These are phyloP conservation scores for Procambarus clarkii DNA, from an alignment of 1,140 invertebrate genomes.

Conservation along the genomic window DNA sequence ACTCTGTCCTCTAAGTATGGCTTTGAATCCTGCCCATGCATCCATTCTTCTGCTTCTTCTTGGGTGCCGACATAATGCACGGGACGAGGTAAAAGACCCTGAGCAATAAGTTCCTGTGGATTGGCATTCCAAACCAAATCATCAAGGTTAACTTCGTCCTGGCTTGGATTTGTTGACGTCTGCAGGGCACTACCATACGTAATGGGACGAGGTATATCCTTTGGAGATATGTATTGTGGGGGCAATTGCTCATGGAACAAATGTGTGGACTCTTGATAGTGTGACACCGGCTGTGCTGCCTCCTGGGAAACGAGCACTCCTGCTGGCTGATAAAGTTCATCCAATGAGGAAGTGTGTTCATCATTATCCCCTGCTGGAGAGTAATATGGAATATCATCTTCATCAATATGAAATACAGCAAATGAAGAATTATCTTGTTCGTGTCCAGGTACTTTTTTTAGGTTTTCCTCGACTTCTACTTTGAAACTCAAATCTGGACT, in stretches of 20 bases:
- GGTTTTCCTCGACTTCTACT: background rate
- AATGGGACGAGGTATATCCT: slow-evolving; percentile 47
- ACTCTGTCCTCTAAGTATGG: slow-evolving; percentile 20
- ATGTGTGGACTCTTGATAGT: slow-evolving; percentile 58
- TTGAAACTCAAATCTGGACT: background rate
- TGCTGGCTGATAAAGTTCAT: slow-evolving; percentile 26
- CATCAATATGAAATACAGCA: slow-evolving; percentile 24
- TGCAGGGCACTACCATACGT: slow-evolving; percentile 9
- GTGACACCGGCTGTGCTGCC: background rate
- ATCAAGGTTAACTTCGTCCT: slow-evolving; percentile 4
- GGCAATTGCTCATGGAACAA: slow-evolving; percentile 57
- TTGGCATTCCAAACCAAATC: slow-evolving; percentile 34
- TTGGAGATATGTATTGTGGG: slow-evolving; percentile 30
- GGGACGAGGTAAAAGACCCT: slow-evolving; percentile 42
- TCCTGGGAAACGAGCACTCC: slow-evolving; percentile 33
- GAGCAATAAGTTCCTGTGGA: slow-evolving; percentile 32
- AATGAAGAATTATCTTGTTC: slow-evolving; percentile 22
- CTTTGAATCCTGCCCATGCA: slow-evolving; percentile 29
- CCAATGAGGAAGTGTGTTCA: slow-evolving; percentile 4
- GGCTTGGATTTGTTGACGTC: background rate
- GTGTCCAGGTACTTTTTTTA: background rate
- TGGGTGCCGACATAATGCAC: slow-evolving; percentile 50
- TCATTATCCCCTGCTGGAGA: background rate
- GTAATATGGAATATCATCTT: slow-evolving; percentile 6
- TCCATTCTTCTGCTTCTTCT: slow-evolving; percentile 51